A percentile compares a stretch with the other conserved stretches of the same genome.
phyloP scores from a whole-genome alignment of 2,888 invertebrate genomes.

The Alitta virens region DNA sequence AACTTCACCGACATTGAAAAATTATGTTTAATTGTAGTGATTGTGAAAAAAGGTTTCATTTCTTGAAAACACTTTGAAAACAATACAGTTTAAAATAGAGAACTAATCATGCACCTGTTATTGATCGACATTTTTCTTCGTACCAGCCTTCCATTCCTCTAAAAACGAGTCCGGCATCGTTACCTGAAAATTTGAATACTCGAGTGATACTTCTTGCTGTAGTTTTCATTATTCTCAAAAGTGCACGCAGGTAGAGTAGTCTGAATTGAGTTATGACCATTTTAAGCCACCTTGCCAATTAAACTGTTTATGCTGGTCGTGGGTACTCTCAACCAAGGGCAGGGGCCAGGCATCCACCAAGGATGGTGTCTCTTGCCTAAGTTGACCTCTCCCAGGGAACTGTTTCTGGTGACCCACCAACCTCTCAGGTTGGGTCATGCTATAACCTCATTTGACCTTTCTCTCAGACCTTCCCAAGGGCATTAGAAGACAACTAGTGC shows the following conservation, averaged over 20 bases:
- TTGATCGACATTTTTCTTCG: too few species aligned
- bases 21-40: too few species aligned
- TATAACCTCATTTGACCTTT: conserved; percentile 34
- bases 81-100: too few species aligned
- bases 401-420: conserved; percentile 38
- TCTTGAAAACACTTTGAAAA: too few species aligned
- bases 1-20: too few species aligned
- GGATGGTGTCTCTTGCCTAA: conserved; percentile 28
- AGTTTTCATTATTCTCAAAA: too few species aligned
- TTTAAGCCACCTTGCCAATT: conserved; percentile 37
- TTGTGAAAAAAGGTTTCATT: too few species aligned
- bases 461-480: conserved; percentile 52
- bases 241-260: conserved; percentile 36
- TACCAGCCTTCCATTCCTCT: too few species aligned
- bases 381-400: conserved; percentile 17
- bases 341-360: conserved; percentile 30
- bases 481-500: background rate
- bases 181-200: too few species aligned
- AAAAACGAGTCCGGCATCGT: too few species aligned
- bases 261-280: conserved; percentile 44
- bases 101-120: too few species aligned
- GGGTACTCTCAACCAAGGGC: conserved; percentile 36
- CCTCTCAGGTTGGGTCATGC: conserved; percentile 34
- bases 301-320: conserved; percentile 37
- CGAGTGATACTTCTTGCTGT: too few species aligned